These are phyloP conservation scores for Xestia xanthographa DNA, from an alignment of 2,888 invertebrate genomes.

Conservation along the genomic window DNA sequence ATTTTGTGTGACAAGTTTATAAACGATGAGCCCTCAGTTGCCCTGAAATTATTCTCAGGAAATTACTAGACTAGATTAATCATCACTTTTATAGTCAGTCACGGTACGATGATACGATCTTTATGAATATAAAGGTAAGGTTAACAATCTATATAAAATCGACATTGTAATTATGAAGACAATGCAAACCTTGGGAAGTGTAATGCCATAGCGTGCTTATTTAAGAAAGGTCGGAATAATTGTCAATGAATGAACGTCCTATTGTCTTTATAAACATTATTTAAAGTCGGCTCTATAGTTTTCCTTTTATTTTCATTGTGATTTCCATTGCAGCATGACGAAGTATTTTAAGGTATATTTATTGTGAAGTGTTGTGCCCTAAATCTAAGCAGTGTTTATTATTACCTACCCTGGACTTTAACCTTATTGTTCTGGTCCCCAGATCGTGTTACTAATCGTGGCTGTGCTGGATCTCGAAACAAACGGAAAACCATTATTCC, in stretches of 20 bases:
- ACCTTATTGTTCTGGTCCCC: constrained; percentile 39
- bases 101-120: background rate
- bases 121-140: constrained; percentile 2
- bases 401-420: background rate
- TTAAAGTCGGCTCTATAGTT: constrained; percentile 51
- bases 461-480: constrained; percentile 28
- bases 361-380: constrained; percentile 21
- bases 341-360: constrained; percentile 58
- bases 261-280: constrained; percentile 46
- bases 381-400: constrained; percentile 1
- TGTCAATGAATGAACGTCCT: constrained; percentile 36
- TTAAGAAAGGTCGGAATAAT: constrained; percentile 47
- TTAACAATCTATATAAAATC: constrained; percentile 28
- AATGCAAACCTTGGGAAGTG: constrained; percentile 61
- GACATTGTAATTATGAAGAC: constrained; percentile 59
- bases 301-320: constrained; percentile 60
- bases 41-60: background rate
- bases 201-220: constrained; percentile 56
- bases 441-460: constrained; percentile 50
- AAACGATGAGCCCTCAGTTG: background rate
- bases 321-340: constrained; percentile 64
- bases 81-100: constrained; percentile 1
- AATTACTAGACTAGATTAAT: background rate
- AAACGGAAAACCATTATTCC: constrained; percentile 48
- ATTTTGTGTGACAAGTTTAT: background rate